Base-by-base conservation (phyloP, 1,140 invertebrate species). In the Anastrepha ludens region DNA sequence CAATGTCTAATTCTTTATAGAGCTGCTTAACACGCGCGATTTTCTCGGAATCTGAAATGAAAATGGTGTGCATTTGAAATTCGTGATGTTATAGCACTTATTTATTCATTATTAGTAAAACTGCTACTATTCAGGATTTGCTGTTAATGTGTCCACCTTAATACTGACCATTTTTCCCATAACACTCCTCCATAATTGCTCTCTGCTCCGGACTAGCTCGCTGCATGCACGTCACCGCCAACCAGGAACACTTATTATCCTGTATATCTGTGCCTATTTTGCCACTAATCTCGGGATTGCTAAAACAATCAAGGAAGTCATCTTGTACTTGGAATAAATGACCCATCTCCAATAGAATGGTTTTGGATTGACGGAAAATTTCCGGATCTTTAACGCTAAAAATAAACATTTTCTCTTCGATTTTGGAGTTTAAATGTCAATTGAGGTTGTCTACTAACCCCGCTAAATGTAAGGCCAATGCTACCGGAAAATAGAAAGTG, bases 271-370 rank as follows among this genome's bases (percentile, higher is more conserved):
- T 98, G 2, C 97, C 97, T 41, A 96, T 94, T 94, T 99, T 99
- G 4, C 98, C 98, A 7, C 96, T 98, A 0, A 97, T 94, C 41
- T 95, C 94, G 13, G 96, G 95, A 93, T 99, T 96, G 2, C 98
- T 98, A 93, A 97, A 99, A 92, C 97, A 98, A 93, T 99, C 29
- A 29, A 29, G 29, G 29, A 29, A 29, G 29, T 29, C 29, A 29
- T 29, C 29, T 29, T 29, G 29, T 58, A 99, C 97, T 96, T 99
- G 98, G 92, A 97, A 99, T 91, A 98, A 98, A 90, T 98, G 96
- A n/a, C 99, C 99, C 96, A 99, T 99, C 94, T 99, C 96, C 47
- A 99, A 92, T 0, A 99, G 93, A 90, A 99, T 98, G 0, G 95
- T 96, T 93, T 97, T 97, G 0, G 97, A 97, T 94, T 98, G 96